Conservation (phyloP, 2,113 vertebrate genomes). For the Oncorhynchus nerka region DNA sequence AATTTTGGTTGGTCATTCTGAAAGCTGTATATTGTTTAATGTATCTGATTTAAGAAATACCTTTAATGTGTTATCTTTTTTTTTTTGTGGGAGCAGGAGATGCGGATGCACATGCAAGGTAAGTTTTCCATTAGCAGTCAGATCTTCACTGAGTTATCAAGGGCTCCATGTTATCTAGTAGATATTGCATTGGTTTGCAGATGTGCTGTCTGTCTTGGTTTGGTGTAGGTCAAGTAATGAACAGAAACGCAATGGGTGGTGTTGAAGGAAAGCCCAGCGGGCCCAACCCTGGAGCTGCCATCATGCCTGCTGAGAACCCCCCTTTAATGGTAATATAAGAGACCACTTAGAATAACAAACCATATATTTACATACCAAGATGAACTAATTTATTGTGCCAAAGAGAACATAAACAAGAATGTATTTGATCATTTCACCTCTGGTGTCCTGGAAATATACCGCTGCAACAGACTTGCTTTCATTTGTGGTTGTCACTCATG, state of each 20-base stretch:
- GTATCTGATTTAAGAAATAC: too few relatives aligned
- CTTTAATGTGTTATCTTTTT: background rate
- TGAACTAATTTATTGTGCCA: background rate
- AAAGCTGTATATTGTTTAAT: too few relatives aligned
- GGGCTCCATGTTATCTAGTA: background rate
- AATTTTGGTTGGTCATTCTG: too few relatives aligned
- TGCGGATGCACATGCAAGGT: conserved; percentile 76
- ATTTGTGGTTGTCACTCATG: too few relatives aligned
- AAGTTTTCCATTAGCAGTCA: background rate
- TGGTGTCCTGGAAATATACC: too few relatives aligned
- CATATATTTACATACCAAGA: background rate
- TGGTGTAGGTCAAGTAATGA: conserved; percentile 66
- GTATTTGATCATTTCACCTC: too few relatives aligned
- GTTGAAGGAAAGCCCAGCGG: conserved; percentile 34
- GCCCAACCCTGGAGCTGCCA: conserved; percentile 42
- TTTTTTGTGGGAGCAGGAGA: conserved; percentile 69
- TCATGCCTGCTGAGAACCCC: conserved; percentile 58
- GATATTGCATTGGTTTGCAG: background rate
- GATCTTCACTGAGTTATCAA: too few relatives aligned
- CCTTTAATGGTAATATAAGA: conserved; percentile 45
- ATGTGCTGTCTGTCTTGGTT: background rate
- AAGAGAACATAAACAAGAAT: background rate
- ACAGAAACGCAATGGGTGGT: conserved; percentile 65
- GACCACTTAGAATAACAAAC: background rate
- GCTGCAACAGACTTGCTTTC: too few relatives aligned